Conservation (phyloP, 1,140 invertebrate species). For the Philopotamus ludificatus region DNA sequence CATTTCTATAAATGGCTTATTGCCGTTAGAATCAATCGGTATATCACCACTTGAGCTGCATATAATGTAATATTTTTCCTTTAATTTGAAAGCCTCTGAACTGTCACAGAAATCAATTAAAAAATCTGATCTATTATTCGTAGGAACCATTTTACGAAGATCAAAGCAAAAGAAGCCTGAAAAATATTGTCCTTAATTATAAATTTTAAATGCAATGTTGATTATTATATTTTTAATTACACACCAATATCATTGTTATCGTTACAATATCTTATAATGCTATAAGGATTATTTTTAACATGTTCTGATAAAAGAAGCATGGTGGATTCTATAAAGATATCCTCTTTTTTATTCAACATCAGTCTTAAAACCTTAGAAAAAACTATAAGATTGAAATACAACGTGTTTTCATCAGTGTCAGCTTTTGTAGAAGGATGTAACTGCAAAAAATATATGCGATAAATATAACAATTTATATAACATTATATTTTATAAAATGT, state of each 20-base stretch:
- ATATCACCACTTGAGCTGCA: constrained; percentile 15
- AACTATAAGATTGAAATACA: constrained; percentile 11
- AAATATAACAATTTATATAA: not conserved
- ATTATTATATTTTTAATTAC: not conserved
- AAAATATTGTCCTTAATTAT: not conserved
- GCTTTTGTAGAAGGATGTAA: not conserved
- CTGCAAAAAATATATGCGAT: constrained; percentile 3
- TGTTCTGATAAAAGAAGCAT: constrained; percentile 9
- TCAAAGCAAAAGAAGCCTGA: constrained; percentile 26
- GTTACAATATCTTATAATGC: constrained; percentile 13
- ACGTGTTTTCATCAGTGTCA: not conserved
- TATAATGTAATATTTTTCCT: constrained; percentile 23
- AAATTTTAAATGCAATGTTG: not conserved
- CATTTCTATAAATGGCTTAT: constrained; percentile 29
- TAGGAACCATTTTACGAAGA: constrained; percentile 23
- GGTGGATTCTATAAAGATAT: constrained; percentile 10
- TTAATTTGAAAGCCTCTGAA: constrained; percentile 10
- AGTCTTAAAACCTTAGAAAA: constrained; percentile 20
- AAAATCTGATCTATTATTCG: constrained; percentile 25
- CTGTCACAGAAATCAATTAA: constrained; percentile 23
- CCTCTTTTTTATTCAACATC: constrained; percentile 2
- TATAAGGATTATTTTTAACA: constrained; percentile 21
- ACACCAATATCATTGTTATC: constrained; percentile 21
- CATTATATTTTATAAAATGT: not conserved
- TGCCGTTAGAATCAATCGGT: constrained; percentile 13